A percentile compares a stretch with the other conserved stretches of the same genome.
phyloP scores from a whole-genome alignment of 2,888 invertebrate genomes.

The Leptothorax acervorum region DNA sequence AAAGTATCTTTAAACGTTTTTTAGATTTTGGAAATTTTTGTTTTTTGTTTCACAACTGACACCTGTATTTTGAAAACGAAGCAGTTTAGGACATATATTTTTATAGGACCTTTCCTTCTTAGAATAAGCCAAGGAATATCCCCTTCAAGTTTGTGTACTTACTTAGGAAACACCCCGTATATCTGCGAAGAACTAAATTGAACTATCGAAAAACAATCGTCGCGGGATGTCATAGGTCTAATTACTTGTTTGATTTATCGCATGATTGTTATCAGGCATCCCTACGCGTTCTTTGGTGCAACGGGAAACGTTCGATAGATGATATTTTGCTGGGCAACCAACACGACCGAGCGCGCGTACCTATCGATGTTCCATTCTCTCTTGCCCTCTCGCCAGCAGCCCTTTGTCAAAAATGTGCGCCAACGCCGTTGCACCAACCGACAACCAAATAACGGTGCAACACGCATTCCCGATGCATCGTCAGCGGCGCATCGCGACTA shows the following conservation, averaged over 20 bases:
- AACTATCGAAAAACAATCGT: conserved; percentile 29
- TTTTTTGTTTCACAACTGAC: no score
- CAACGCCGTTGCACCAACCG: conserved; percentile 44
- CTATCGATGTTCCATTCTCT: conserved; percentile 28
- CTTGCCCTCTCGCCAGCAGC: conserved; percentile 16
- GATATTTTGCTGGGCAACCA: conserved; percentile 30
- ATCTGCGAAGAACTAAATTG: conserved; percentile 17
- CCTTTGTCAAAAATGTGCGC: conserved; percentile 46
- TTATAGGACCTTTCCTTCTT: no score
- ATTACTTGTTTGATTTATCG: conserved; percentile 44
- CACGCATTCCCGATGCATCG: conserved; percentile 62
- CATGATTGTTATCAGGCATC: conserved; percentile 28
- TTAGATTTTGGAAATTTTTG: no score
- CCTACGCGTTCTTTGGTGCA: conserved; percentile 26
- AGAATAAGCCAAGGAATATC: no score
- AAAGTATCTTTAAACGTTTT: no score
- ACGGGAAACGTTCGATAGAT: conserved; percentile 24
- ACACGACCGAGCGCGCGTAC: conserved; percentile 11
- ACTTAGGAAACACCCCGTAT: no score
- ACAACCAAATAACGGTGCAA: conserved; percentile 51
- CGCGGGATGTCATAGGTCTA: conserved; percentile 21
- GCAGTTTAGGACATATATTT: no score
- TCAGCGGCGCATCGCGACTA: conserved; percentile 65
- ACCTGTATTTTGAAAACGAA: no score
- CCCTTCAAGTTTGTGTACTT: no score